Evolutionary conservation across 1,140 invertebrate genomes (phyloP), one percentile per base, ranked within the genome.

Genomic region (Zelostemma sp.): DNA sequence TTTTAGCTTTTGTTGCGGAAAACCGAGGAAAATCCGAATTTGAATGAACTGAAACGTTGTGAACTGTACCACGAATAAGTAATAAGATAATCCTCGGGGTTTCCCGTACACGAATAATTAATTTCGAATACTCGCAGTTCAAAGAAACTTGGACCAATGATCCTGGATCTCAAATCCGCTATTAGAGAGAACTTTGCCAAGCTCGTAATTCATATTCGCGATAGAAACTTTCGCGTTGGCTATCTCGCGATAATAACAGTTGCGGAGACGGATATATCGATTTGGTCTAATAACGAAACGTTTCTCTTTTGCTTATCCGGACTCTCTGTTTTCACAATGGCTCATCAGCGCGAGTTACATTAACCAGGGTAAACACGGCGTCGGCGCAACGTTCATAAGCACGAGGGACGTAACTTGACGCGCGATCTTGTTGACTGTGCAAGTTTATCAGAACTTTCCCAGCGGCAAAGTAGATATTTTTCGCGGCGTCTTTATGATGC

Each of bases 391-490:
- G 59, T 63, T 63, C 21, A 25, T 59, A 68, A 59, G 21, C 38
- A 63, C 56, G 59, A 68, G 59, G 17, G 49, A 68, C 49, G 47
- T 56, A 69, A 64, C 38, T 50, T 12, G 28, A 50, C 31, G 25
- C 48, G 48, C 6, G 28, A 11, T 33, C 14, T 64, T 64, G 67
- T 61, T 66, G 56, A 65, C 58, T 62, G 62, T 62, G 54, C 48
- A 58, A 72, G 55, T 60, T 72, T 63, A 47, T 38, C 51, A 40
- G 59, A 72, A 71, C 62, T 71, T 71, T 71, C 58, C 58, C 68
- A 51, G n/a, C 53, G 50, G 59, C 49, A 49, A 53, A 38, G 54
- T 65, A 63, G 60, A 70, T 71, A 71, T 71, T 71, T 46, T 71
- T 56, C 59, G 49, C 41, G 40, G 17, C 55, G 33, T 56, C 63